Conservation (phyloP, 2,797 vertebrate species). For the Apogon hyalosoma region DNA sequence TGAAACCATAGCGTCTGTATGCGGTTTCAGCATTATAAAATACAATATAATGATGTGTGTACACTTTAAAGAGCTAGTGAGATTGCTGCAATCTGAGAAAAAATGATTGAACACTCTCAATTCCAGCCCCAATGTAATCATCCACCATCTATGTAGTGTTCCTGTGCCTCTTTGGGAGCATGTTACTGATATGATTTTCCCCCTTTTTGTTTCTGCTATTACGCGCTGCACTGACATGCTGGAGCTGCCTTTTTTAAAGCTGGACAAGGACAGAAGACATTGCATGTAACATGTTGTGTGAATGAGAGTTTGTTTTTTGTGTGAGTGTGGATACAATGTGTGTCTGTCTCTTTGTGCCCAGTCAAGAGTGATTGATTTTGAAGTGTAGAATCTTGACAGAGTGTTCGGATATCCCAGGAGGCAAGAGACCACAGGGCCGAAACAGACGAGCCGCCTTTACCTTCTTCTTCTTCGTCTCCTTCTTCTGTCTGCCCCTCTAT, state of each 20-base stretch:
- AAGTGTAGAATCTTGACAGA: conserved; percentile 78
- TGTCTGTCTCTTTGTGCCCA: conserved; percentile 60
- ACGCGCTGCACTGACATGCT: conserved; percentile 33
- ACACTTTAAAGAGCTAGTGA: conserved; percentile 24
- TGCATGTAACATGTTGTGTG: conserved; percentile 37
- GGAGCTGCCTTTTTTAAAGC: conserved; percentile 22
- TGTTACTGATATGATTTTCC: conserved; percentile 3
- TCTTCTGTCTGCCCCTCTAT: conserved; percentile 35
- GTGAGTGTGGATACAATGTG: conserved; percentile 27
- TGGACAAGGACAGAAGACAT: conserved; percentile 43
- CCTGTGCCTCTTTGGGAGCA: background rate
- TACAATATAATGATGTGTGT: conserved; percentile 14
- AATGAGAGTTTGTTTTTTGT: conserved; percentile 34
- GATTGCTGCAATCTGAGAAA: conserved; percentile 15
- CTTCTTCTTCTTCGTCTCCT: conserved; percentile 63
- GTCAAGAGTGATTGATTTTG: conserved; percentile 80
- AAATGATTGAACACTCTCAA: no score
- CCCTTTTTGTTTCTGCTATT: conserved; percentile 4
- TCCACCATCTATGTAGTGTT: background rate
- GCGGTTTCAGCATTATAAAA: conserved; percentile 23
- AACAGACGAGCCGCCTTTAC: conserved; percentile 59
- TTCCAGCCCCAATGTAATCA: no score
- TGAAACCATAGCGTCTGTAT: conserved; percentile 31
- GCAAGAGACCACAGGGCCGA: conserved; percentile 70
- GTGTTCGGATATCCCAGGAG: conserved; percentile 78